Percentiles rank a stretch among this genome's conserved stretches.
These are phyloP conservation scores for Nymphalis c-album DNA, from an alignment of 2,888 invertebrate genomes.

Conservation along the genomic window DNA sequence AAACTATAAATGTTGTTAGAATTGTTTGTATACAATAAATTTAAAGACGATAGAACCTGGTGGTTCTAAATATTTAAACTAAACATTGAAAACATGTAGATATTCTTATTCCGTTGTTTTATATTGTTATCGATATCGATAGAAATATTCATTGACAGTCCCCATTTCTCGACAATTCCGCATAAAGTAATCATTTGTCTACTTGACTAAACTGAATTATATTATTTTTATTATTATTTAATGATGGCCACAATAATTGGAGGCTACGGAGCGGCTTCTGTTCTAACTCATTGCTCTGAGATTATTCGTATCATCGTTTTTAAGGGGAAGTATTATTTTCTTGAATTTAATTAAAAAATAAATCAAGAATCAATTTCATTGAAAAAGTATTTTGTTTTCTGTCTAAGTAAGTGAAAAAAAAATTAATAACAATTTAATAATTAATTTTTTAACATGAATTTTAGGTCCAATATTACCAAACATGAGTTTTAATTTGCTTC, in stretches of 20 bases:
- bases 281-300: conserved; percentile 60
- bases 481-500: no score
- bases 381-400: no score
- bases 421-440: no score
- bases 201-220: conserved; percentile 81
- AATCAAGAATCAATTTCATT: no score
- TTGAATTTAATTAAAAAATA: not conserved
- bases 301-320: conserved; percentile 66
- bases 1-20: no score
- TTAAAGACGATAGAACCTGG: no score
- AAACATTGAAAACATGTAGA: no score
- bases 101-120: not conserved
- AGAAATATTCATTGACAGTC: conserved; percentile 47
- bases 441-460: no score
- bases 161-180: conserved; percentile 51
- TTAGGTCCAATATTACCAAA: no score
- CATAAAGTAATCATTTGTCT: conserved; percentile 78
- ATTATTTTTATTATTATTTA: conserved; percentile 78
- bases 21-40: no score
- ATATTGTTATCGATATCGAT: conserved; percentile 34
- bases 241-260: conserved; percentile 69
- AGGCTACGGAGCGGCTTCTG: conserved; percentile 66
- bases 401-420: no score
- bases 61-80: no score
- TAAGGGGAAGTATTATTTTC: conserved; percentile 54